Conservation (phyloP, 2,113 vertebrate species). For the Glareola pratincola region DNA sequence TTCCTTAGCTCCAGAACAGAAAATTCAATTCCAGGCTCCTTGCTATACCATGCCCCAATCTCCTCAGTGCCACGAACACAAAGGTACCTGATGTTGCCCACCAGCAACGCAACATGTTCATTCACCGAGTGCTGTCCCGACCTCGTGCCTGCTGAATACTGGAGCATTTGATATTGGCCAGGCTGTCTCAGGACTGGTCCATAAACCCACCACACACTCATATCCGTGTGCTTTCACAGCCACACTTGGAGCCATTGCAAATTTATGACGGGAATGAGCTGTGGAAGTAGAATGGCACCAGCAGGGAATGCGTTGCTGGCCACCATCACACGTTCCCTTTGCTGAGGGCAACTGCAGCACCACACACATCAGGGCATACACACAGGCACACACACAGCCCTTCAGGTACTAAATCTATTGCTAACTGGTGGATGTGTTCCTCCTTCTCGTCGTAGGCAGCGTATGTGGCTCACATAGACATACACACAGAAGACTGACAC, state of each 20-base stretch:
- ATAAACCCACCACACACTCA: neutral
- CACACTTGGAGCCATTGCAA: neutral
- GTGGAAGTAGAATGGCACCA: neutral
- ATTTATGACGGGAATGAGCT: fast-evolving
- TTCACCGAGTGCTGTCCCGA: neutral
- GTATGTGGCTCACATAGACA: neutral
- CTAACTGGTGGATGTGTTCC: neutral
- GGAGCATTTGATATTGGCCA: neutral
- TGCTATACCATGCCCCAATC: fast-evolving
- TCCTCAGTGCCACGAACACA: neutral
- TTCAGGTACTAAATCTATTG: neutral
- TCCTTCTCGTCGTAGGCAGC: neutral
- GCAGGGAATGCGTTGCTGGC: neutral
- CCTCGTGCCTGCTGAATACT: neutral
- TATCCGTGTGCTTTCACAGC: neutral
- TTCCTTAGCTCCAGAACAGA: neutral
- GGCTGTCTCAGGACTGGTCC: neutral
- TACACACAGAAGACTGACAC: neutral
- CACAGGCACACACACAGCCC: neutral
- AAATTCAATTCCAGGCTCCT: neutral
- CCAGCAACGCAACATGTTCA: fast-evolving
- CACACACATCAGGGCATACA: neutral
- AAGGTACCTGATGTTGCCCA: neutral
- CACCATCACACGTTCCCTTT: neutral
- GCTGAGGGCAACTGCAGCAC: neutral